Conservation (phyloP, 92 coral and sea anemone species). For the Actinernus sp. region DNA sequence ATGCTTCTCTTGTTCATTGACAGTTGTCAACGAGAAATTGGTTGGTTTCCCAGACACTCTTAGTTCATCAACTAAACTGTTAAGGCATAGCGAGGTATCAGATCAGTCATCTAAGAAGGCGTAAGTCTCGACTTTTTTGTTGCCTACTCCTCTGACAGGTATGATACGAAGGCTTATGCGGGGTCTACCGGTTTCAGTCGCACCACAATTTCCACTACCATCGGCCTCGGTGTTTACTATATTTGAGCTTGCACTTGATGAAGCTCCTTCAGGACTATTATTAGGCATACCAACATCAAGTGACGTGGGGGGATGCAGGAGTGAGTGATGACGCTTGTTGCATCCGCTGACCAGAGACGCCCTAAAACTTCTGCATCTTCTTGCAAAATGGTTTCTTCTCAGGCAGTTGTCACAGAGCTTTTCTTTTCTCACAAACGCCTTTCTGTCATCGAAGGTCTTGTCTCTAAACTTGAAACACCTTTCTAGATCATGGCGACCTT, state of each 20-base stretch:
- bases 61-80: neutral
- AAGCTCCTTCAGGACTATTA: too few relatives aligned
- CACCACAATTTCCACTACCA: neutral
- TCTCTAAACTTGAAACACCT: constrained; percentile 28
- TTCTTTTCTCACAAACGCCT: constrained; percentile 5
- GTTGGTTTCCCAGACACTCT: too few relatives aligned
- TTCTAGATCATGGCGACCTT: constrained; percentile 20
- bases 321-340: constrained; percentile 32
- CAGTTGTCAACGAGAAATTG: too few relatives aligned
- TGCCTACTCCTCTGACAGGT: neutral
- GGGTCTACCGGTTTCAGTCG: neutral
- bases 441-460: constrained; percentile 18
- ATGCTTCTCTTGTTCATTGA: too few relatives aligned
- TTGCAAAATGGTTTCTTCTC: constrained; percentile 30
- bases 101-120: constrained; percentile 1
- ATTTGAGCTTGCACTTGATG: neutral
- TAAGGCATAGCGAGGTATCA: neutral
- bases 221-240: neutral
- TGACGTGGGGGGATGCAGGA: constrained; percentile 44
- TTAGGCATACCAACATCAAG: too few relatives aligned
- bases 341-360: constrained; percentile 30
- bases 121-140: neutral
- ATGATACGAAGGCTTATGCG: neutral
- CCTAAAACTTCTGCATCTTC: constrained; percentile 10
- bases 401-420: constrained; percentile 36